A percentile compares a stretch with the other conserved stretches of the same genome.
Evolutionary conservation across 23 tunicate species (phyloP).

Genomic region (Oikopleura dioica): DNA sequence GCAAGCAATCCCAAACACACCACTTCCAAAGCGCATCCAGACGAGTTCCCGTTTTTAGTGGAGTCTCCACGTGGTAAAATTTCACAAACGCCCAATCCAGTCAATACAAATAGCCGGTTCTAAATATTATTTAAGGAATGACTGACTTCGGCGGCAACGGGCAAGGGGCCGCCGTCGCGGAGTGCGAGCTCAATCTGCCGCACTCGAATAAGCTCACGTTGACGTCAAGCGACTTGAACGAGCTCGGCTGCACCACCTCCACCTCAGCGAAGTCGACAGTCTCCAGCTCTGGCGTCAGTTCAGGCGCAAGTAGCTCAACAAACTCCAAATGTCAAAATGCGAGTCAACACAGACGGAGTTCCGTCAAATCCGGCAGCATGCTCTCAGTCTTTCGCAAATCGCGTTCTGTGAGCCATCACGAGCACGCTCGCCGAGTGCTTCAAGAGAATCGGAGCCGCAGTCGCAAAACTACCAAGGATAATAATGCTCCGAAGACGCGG

Average conservation of each 20-base stretch:
- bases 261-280: not conserved
- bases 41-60: no score
- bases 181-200: not conserved
- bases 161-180: not conserved
- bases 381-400: not conserved
- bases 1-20: no score
- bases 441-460: no score
- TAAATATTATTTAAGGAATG: not conserved
- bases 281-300: not conserved
- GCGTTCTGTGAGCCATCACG: not conserved
- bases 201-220: not conserved
- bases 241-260: not conserved
- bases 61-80: no score
- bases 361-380: not conserved
- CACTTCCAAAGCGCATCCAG: no score
- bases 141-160: slow-evolving; percentile 8
- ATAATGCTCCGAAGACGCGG: not conserved
- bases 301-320: not conserved
- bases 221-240: not conserved
- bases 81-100: no score
- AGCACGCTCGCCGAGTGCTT: not conserved
- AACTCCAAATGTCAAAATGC: not conserved
- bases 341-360: not conserved
- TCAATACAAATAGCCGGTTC: not conserved
- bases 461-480: not conserved